Evolutionary conservation across 1,140 invertebrate species (phyloP).

Genomic region (Dysdera silvatica): DNA sequence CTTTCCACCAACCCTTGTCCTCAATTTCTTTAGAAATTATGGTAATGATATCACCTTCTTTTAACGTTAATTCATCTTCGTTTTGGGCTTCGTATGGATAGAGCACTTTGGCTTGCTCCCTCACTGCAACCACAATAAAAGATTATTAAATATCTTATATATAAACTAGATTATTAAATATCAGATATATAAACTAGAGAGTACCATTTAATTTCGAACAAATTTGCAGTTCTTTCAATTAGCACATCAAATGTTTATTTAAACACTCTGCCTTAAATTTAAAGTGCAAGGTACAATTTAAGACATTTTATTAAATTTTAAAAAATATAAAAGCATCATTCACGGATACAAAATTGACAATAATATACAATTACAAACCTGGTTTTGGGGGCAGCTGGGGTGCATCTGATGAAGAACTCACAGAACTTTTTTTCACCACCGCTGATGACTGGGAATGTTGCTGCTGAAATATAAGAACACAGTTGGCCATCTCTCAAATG

Average conservation of each 20-base stretch:
- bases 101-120: slow-evolving; percentile 72
- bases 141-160: no score
- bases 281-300: slow-evolving; percentile 12
- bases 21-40: slow-evolving; percentile 77
- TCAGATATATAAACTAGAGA: no score
- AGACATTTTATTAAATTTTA: slow-evolving; percentile 16
- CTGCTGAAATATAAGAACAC: no score
- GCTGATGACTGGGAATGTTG: no score
- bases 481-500: no score
- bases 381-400: slow-evolving; percentile 49
- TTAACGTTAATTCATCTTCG: slow-evolving; percentile 83
- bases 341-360: no score
- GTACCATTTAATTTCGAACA: no score
- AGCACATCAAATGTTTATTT: no score
- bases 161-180: no score
- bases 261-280: no score
- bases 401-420: slow-evolving; percentile 34
- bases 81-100: slow-evolving; percentile 85
- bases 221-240: no score
- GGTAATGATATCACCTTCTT: slow-evolving; percentile 80
- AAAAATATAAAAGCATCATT: slow-evolving; percentile 5
- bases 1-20: slow-evolving; percentile 95
- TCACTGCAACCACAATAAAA: slow-evolving; percentile 40
- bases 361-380: slow-evolving; percentile 37
- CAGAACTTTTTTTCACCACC: no score